Evolutionary conservation across 64 coral and sea anemone species (phyloP), one percentile per base, ranked within the genome.

Genomic region (Dendrophyllia cribrosa): DNA sequence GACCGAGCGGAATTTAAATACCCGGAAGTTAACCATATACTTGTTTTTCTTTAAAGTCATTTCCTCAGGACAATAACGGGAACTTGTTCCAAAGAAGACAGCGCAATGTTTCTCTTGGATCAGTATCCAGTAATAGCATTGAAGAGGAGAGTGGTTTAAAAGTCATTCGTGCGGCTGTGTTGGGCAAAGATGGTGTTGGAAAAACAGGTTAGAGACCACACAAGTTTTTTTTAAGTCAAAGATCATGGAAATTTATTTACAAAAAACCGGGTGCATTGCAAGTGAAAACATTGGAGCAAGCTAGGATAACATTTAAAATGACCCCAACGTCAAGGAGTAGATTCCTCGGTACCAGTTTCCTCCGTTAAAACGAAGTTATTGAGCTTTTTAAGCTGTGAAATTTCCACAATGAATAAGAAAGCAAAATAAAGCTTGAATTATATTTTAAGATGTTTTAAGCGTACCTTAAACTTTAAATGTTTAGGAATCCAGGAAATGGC

Each of bases 171-270:
- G 91, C 85, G 4, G 91, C 85, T 43, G 51, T 93, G 16, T 34
- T 93, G 25, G 91, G 91, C 8, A 86, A 87, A 71, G 91, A 93
- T 93, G 91, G 91, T 5, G 91, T 93, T 3, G 91, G 91, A 20
- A 93, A 93, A 66, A 86, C 91, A 77, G 91, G 91, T 93, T 74
- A 86, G 83, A 49, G 13, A 23, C 5, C 10, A 64, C 12, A 64
- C 13, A 4, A 0, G 0, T 11, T 16, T 16, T 16, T 15, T 14
- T 13, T 19, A 64, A 15, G 61, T 64, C 14, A 19, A 64, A 64
- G 13, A 64, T 64, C 61, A 20, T 4, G 13, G 60, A 20, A 20
- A 63, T 20, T 16, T 64, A 20, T 20, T 64, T 19, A 56, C 12
- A 56, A 7, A 56, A 56, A 56, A 12, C 53, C 7, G 12, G 7